Evolutionary conservation across 2,797 vertebrate genomes (phyloP), one percentile per base, ranked within the genome.

Genomic region (Gila robusta): DNA sequence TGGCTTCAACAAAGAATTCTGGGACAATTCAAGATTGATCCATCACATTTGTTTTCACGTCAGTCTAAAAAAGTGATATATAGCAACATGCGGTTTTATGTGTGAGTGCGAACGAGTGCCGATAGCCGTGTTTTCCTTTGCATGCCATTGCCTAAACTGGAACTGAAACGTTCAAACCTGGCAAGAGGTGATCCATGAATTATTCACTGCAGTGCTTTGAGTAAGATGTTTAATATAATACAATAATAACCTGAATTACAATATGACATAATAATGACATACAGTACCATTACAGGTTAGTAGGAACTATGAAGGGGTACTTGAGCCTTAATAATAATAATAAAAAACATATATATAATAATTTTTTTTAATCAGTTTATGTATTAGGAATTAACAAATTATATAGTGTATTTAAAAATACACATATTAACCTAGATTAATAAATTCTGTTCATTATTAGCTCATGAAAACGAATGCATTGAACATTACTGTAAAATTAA

Each of bases 1-100:
- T 78, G 74, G 4, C 49, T 84, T 84, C 62, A 70, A 39, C 14
- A 19, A 84, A 77, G 35, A 78, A 39, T 69, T 84, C 64, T 78
- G 28, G 73, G 67, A 35, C 59, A 69, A 66, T 41, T n/a, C 47
- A n/a, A 56, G 74, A 70, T 78, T 41, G 47, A 84, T 69, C 39
- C 49, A 84, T 78, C 82, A 84, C 83, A 84, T 77, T 77, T 78
- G 82, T 69, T 69, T 47, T 78, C 47, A 67, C 37, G 56, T 84
- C 73, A 78, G 19, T 69, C 64, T 67, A 69, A 52, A 66, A 62
- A 66, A 12, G 9, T 32, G 39, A 83, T 49, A 49, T 49, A 83
- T 66, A 76, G 71, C 44, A 83, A 67, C 44, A 37, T 67, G 71
- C 32, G 37, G 52, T 64, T 74, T 35, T 64, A 26, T 11, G 64